Evolutionary conservation across 35 echinoderm and acorn worm genomes (phyloP).

Genomic region (Patiria miniata): DNA sequence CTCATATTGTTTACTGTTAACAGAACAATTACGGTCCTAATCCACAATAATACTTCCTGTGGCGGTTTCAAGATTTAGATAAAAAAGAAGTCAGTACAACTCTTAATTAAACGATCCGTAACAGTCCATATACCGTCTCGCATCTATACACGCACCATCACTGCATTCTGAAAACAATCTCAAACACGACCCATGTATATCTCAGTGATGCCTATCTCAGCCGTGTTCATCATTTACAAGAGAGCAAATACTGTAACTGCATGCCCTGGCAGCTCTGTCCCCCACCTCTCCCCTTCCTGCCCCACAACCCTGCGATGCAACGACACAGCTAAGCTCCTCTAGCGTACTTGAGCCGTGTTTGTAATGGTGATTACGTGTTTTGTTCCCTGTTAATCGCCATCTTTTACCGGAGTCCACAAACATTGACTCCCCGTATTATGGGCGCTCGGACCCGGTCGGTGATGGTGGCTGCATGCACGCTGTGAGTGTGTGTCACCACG

Average conservation of each 20-base stretch:
- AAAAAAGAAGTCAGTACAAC: no score
- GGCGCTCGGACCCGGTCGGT: constrained; percentile 7
- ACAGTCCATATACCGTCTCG: no score
- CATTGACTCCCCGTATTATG: constrained; percentile 27
- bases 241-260: constrained; percentile 1
- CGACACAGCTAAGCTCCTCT: constrained; percentile 10
- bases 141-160: no score
- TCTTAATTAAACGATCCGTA: no score
- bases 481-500: neutral
- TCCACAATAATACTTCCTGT: no score
- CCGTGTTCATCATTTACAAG: constrained; percentile 21
- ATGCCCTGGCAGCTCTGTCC: no score
- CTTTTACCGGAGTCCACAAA: constrained; percentile 20
- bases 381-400: constrained; percentile 14
- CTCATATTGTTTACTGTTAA: no score
- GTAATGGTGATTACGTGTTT: constrained; percentile 28
- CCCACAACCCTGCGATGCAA: neutral
- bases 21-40: no score
- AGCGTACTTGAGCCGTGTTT: constrained; percentile 26
- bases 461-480: constrained; percentile 9
- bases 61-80: no score
- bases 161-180: neutral
- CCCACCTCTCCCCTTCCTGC: no score
- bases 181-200: neutral
- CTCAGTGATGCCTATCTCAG: neutral